These are phyloP conservation scores for Darevskia mixta DNA, from an alignment of 2,797 vertebrate species.

Conservation along the genomic window DNA sequence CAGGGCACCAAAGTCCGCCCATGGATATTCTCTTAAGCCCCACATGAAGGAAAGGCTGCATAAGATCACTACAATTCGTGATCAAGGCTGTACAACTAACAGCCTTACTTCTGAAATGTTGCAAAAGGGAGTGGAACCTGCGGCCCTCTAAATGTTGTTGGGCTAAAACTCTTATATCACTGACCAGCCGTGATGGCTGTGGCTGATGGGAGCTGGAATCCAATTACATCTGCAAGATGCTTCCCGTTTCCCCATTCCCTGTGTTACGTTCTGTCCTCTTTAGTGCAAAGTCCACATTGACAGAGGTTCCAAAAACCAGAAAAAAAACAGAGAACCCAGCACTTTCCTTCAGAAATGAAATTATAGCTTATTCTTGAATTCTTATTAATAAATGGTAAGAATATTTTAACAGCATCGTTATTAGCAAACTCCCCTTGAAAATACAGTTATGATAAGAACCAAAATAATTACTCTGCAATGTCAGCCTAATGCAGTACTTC, in stretches of 20 bases:
- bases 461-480: background rate
- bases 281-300: background rate
- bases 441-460: accelerated
- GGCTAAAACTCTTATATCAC: background rate
- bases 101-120: background rate
- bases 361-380: slow-evolving; percentile 6
- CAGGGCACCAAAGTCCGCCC: too few species aligned
- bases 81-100: background rate
- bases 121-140: background rate
- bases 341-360: slow-evolving; percentile 12
- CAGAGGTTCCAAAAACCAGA: background rate
- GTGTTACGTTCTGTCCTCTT: background rate
- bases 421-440: slow-evolving; percentile 19
- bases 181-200: background rate
- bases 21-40: too few species aligned
- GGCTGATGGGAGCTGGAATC: too few species aligned
- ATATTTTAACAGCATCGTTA: background rate
- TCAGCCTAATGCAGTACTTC: background rate
- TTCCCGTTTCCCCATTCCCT: background rate
- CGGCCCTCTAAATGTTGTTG: background rate
- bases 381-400: background rate
- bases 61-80: background rate
- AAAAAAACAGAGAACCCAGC: accelerated
- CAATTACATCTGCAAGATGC: background rate
- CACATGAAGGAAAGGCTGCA: background rate